Evolutionary conservation across 2,888 invertebrate species (phyloP).

Genomic region (Thymelicus lineola): DNA sequence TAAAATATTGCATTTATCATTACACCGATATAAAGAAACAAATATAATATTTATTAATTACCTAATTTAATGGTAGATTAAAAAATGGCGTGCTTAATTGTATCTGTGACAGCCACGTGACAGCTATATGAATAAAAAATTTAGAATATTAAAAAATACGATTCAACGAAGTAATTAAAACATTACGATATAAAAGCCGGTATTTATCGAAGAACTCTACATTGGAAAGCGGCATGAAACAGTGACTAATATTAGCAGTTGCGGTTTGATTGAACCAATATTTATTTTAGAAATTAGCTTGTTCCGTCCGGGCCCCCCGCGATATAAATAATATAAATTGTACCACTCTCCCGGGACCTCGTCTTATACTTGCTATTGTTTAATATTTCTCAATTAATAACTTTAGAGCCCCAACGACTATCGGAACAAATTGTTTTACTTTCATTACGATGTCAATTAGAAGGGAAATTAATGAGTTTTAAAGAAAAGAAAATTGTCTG

Average conservation of each 20-base stretch:
- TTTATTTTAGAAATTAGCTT: conserved; percentile 83
- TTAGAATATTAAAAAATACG: no score
- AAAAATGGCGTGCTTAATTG: no score
- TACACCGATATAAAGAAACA: no score
- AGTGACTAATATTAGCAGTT: conserved; percentile 46
- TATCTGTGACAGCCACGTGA: no score
- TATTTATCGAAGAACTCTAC: conserved; percentile 38
- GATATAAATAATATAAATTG: conserved; percentile 80
- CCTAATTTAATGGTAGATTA: no score
- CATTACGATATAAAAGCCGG: conserved; percentile 17
- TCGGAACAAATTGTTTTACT: conserved; percentile 33
- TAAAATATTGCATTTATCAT: no score
- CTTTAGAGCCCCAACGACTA: conserved; percentile 54
- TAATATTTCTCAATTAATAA: conserved; percentile 77
- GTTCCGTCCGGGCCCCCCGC: conserved; percentile 58
- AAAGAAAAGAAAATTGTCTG: not conserved
- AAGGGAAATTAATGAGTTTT: conserved; percentile 18
- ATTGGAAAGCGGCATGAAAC: conserved; percentile 39
- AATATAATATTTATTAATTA: no score
- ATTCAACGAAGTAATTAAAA: not conserved
- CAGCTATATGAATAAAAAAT: no score
- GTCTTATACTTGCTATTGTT: conserved; percentile 63
- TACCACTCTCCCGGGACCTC: conserved; percentile 65
- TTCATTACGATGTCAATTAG: conserved; percentile 34
- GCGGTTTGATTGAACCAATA: conserved; percentile 76